phyloP scores from a whole-genome alignment of 35 echinoderm and acorn worm species.

The Ophioderma brevispina region DNA sequence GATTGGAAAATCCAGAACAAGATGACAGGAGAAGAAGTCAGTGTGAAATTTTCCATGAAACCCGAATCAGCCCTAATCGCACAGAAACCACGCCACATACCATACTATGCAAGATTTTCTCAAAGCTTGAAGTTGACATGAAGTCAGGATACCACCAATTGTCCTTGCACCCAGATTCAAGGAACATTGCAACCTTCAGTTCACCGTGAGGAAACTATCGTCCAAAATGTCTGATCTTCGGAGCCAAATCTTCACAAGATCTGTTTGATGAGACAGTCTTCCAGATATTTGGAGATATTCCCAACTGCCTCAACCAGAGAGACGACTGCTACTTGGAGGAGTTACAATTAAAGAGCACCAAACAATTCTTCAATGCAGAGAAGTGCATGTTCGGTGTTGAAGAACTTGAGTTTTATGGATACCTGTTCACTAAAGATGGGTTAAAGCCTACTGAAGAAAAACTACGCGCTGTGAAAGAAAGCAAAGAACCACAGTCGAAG shows the following conservation, averaged over 20 bases:
- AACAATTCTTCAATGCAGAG: slow-evolving; percentile 21
- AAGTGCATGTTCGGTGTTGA: no score
- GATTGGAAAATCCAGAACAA: slow-evolving; percentile 41
- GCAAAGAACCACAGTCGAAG: no score
- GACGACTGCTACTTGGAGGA: slow-evolving; percentile 56
- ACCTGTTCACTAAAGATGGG: no score
- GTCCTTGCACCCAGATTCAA: slow-evolving; percentile 42
- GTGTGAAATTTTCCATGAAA: slow-evolving; percentile 57
- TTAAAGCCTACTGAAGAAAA: no score
- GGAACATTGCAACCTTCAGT: slow-evolving; percentile 45
- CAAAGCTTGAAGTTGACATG: slow-evolving; percentile 68
- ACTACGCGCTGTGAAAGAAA: no score
- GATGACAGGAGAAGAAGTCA: slow-evolving; percentile 38
- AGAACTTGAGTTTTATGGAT: no score
- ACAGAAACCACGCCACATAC: slow-evolving; percentile 50
- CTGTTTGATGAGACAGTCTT: slow-evolving; percentile 53
- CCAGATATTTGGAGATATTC: slow-evolving; percentile 59
- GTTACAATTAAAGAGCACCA: slow-evolving; percentile 65
- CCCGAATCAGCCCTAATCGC: slow-evolving; percentile 40
- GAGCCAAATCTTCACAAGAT: slow-evolving; percentile 45
- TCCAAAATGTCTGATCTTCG: slow-evolving; percentile 25
- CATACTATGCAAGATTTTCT: slow-evolving; percentile 52
- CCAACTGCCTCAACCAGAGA: slow-evolving; percentile 50
- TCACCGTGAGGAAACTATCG: slow-evolving; percentile 28
- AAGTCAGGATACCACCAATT: slow-evolving; percentile 63